Percentiles rank a stretch among this genome's conserved stretches.
phyloP scores from a whole-genome alignment of 2,888 invertebrate genomes.

The Amblyjoppa fuscipennis region DNA sequence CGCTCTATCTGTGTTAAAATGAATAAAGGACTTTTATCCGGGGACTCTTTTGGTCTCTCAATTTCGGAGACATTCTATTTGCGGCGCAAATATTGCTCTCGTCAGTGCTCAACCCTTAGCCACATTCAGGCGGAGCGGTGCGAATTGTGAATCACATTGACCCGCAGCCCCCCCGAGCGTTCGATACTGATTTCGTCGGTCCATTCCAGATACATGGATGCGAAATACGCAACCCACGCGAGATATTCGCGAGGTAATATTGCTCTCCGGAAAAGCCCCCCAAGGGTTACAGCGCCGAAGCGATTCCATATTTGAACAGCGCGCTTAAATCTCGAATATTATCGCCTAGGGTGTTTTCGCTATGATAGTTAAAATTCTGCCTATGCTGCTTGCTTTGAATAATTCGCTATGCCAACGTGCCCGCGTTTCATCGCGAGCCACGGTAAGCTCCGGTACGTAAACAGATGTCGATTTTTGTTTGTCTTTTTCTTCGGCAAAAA shows the following conservation, averaged over 20 bases:
- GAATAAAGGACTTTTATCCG: constrained; percentile 28
- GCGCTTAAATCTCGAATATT: background rate
- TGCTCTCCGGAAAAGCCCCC: background rate
- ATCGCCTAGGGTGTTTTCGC: constrained; percentile 1
- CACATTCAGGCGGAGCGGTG: background rate
- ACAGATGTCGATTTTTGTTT: background rate
- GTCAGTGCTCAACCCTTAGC: constrained; percentile 1
- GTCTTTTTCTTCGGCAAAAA: background rate
- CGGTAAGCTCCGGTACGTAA: background rate
- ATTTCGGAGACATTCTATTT: constrained; percentile 28
- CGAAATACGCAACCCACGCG: background rate
- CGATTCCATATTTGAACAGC: background rate
- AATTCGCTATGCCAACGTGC: background rate
- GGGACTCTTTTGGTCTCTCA: background rate
- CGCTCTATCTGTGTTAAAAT: constrained; percentile 20
- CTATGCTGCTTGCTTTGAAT: background rate
- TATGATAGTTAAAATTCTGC: background rate
- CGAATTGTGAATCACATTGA: background rate
- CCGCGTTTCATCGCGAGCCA: background rate
- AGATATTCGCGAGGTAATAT: background rate
- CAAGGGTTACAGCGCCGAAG: background rate
- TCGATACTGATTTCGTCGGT: background rate
- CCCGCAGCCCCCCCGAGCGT: background rate
- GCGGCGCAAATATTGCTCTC: constrained; percentile 26
- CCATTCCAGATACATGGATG: constrained; percentile 1